Evolutionary conservation across 2,888 invertebrate genomes (phyloP), one percentile per base, ranked within the genome.

Genomic region (Noctua fimbriata): DNA sequence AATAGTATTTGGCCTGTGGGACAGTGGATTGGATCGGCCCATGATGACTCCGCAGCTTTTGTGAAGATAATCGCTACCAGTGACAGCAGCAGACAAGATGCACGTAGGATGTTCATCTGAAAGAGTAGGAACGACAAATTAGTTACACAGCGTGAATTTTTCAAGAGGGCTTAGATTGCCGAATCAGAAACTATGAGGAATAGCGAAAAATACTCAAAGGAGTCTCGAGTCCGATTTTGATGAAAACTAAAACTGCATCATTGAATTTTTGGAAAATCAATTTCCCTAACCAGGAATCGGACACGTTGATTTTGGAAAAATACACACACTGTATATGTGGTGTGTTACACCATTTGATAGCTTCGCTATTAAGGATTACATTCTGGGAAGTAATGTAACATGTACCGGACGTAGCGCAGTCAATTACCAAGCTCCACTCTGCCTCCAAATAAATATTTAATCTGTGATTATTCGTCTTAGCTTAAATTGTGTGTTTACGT

Each of bases 31-130:
- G 10, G 10, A 28, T 12, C 18, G 41, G 21, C 7, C 47, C 36
- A 58, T 21, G 58, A n/a, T 55, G 41, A 41, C 16, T 28, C n/a
- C 47, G 52, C 41, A 63, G 67, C 28, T 0, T 60, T 79, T 24
- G 60, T 44, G 21, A 32, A 52, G 44, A 86, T 14, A 28, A 73
- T 47, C 4, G 71, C 67, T 49, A 65, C 3, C 32, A 82, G 24
- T 7, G 52, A 14, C 49, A 84, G 21, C 12, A 84, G 4, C 49
- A 74, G 32, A 52, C 73, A 69, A 41, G 69, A 60, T 58, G 55
- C 47, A 1, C 76, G 71, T 55, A 58, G 36, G 6, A 78, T 7
- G 24, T 74, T 60, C 81, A 87, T 86, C 89, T 89, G 83, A 47
- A 86, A 86, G 47, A 74, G 36, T 10, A 24, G 7, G 21, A 49